A percentile compares a stretch with the other conserved stretches of the same genome.
These are phyloP conservation scores for Lycia hirtaria DNA, from an alignment of 2,888 invertebrate genomes.

Conservation along the genomic window DNA sequence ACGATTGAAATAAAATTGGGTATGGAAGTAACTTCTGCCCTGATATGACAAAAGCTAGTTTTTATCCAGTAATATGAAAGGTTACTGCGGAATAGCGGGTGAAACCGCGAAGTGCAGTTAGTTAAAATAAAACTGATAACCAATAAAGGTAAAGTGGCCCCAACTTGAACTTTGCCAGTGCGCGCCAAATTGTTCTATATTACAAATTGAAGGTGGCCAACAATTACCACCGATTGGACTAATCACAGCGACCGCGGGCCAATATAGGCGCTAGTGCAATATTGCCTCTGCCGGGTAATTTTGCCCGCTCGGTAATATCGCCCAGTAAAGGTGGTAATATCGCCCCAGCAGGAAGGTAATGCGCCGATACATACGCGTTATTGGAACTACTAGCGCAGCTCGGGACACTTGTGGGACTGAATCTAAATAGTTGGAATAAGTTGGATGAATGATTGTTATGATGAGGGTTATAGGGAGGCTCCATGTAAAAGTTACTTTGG, in stretches of 20 bases:
- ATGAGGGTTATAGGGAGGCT: too few species aligned
- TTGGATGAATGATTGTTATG: neutral
- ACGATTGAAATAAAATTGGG: too few species aligned
- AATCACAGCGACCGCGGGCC: conserved; percentile 47
- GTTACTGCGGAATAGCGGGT: too few species aligned
- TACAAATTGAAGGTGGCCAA: conserved; percentile 49
- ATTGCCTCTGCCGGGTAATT: conserved; percentile 30
- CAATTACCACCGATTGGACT: conserved; percentile 55
- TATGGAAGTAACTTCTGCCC: too few species aligned
- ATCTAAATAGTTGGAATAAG: neutral
- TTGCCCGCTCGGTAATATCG: conserved; percentile 42
- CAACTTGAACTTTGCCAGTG: neutral
- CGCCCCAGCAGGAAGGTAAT: conserved; percentile 25
- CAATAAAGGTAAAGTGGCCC: neutral
- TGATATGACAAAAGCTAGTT: too few species aligned
- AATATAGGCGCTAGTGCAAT: conserved; percentile 43
- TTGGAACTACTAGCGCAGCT: conserved; percentile 4
- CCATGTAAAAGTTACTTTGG: too few species aligned
- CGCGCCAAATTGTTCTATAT: conserved; percentile 39
- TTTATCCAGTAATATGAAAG: too few species aligned
- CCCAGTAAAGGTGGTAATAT: conserved; percentile 37
- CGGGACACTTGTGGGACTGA: neutral
- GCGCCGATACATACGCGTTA: conserved; percentile 9
- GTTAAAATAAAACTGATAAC: neutral
- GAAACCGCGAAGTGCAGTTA: too few species aligned